Evolutionary conservation across 1,140 invertebrate species (phyloP).

Genomic region (Zophobas morio): DNA sequence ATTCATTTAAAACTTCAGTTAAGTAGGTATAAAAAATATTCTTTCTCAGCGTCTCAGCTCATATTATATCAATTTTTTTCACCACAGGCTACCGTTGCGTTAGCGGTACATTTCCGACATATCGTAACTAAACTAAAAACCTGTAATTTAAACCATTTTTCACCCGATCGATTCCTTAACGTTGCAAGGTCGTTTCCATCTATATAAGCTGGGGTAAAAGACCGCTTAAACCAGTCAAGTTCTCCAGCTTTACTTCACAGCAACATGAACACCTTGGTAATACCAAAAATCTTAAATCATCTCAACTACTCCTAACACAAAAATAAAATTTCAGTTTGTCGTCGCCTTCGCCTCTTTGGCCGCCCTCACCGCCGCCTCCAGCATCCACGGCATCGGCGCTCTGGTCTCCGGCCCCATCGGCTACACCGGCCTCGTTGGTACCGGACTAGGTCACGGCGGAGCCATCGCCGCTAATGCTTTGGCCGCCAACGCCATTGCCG

Average conservation of each 20-base stretch:
- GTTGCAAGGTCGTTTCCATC: conserved; percentile 43
- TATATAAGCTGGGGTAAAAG: neutral
- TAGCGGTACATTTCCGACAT: conserved; percentile 20
- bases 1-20: no score
- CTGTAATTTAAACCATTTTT: conserved; percentile 43
- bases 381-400: neutral
- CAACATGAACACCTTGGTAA: conserved; percentile 57
- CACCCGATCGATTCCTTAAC: conserved; percentile 40
- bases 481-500: no score
- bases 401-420: conserved; percentile 44
- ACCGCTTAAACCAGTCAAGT: conserved; percentile 51
- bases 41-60: no score
- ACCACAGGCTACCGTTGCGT: neutral
- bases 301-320: neutral
- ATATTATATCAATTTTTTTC: no score
- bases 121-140: conserved; percentile 11
- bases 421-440: neutral
- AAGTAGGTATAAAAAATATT: no score
- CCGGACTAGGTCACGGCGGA: no score
- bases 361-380: neutral
- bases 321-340: conserved; percentile 44
- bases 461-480: no score
- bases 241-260: conserved; percentile 41
- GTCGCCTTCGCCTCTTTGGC: conserved; percentile 48
- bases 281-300: neutral